Evolutionary conservation across 2,888 invertebrate species (phyloP).

Genomic region (Lysandra coridon): DNA sequence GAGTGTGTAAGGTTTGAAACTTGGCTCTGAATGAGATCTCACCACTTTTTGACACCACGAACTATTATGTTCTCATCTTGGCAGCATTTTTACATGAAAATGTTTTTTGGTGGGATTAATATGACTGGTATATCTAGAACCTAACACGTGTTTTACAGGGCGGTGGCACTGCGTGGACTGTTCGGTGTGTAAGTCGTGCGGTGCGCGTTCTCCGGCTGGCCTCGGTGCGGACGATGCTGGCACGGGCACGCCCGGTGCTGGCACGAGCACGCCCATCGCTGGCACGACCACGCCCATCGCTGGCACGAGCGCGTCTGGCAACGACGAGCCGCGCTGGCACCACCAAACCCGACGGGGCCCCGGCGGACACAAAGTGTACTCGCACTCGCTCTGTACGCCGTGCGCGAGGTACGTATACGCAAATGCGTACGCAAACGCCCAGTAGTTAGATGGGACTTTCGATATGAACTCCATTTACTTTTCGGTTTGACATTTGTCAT

Average conservation of each 20-base stretch:
- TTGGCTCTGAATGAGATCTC: no score
- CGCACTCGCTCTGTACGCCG: constrained; percentile 84
- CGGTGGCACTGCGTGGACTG: constrained; percentile 94
- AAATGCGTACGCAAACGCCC: not conserved
- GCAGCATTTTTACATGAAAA: no score
- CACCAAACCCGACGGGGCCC: constrained; percentile 75
- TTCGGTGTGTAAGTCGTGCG: constrained; percentile 84
- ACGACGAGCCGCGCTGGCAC: constrained; percentile 58
- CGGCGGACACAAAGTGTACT: constrained; percentile 75
- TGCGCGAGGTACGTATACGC: constrained; percentile 81
- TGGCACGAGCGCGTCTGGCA: constrained; percentile 38
- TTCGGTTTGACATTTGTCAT: not conserved
- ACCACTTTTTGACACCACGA: no score
- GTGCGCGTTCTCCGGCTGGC: constrained; percentile 70
- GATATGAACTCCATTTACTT: not conserved
- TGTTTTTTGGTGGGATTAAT: not conserved
- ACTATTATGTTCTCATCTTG: no score
- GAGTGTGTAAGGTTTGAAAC: no score
- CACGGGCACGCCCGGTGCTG: not conserved
- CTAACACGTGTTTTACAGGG: constrained; percentile 54
- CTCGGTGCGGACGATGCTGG: constrained; percentile 4
- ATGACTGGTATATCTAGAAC: not conserved
- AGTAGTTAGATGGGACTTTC: not conserved
- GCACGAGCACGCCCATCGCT: constrained; percentile 25
- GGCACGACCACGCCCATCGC: constrained; percentile 33